A percentile compares a stretch with the other conserved stretches of the same genome.
These are phyloP conservation scores for Antennarius striatus DNA, from an alignment of 2,113 vertebrate genomes.

Conservation along the genomic window DNA sequence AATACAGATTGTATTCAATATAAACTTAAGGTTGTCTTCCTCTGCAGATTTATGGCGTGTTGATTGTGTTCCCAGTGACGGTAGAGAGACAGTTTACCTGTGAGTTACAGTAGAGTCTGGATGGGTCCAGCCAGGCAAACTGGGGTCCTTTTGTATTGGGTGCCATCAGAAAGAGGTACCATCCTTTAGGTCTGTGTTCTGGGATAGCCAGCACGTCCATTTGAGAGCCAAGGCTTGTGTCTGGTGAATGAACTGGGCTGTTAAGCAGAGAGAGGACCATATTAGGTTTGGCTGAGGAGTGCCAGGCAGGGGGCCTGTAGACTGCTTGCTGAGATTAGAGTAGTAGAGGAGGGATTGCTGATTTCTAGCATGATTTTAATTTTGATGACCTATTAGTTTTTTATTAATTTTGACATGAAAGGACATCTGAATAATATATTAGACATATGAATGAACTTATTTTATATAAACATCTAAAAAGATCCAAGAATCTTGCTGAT, in stretches of 20 bases:
- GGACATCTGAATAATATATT: no score
- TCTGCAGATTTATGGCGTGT: background rate
- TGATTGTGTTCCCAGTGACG: background rate
- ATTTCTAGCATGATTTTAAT: no score
- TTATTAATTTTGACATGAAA: no score
- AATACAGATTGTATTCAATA: background rate
- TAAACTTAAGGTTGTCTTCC: background rate
- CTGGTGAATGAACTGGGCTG: constrained; percentile 12
- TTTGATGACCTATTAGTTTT: no score
- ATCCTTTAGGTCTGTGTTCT: constrained; percentile 71
- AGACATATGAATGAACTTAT: no score
- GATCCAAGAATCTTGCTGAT: no score
- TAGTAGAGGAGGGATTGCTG: no score
- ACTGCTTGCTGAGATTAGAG: no score
- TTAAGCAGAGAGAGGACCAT: constrained; percentile 17
- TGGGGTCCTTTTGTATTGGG: constrained; percentile 84
- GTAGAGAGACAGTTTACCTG: constrained; percentile 72
- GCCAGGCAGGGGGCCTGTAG: background rate
- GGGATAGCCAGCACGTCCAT: constrained; percentile 78
- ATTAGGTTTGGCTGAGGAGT: constrained; percentile 37
- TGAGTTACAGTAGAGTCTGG: constrained; percentile 87
- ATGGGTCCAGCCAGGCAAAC: constrained; percentile 90
- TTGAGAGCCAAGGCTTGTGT: constrained; percentile 8
- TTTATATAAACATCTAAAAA: no score
- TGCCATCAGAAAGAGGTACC: constrained; percentile 88